These are phyloP conservation scores for Alaudala cheleensis DNA, from an alignment of 2,113 vertebrate genomes.

Conservation along the genomic window DNA sequence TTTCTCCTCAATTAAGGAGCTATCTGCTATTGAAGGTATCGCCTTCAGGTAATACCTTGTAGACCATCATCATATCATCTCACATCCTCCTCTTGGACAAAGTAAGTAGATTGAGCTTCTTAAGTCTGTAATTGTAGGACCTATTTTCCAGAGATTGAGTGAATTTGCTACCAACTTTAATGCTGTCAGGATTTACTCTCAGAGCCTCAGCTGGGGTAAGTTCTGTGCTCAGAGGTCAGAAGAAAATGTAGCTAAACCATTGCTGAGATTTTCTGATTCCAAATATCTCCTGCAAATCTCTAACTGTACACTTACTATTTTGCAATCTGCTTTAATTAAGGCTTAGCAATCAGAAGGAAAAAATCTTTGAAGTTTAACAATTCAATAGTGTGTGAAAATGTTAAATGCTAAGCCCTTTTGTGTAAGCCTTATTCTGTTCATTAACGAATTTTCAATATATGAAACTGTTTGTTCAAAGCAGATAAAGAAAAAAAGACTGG, in stretches of 20 bases:
- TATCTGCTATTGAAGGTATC: not conserved
- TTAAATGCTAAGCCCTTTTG: slow-evolving; percentile 42
- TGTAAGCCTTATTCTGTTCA: not conserved
- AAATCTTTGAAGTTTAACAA: slow-evolving; percentile 50
- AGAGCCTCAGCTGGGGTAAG: slow-evolving; percentile 1
- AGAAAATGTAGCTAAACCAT: slow-evolving; percentile 4
- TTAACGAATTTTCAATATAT: not conserved
- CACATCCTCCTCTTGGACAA: slow-evolving; percentile 24
- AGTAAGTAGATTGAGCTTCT: slow-evolving; percentile 51
- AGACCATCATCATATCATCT: slow-evolving; percentile 45
- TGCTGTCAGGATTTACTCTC: slow-evolving; percentile 45
- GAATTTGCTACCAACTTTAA: slow-evolving; percentile 33
- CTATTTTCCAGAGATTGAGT: slow-evolving; percentile 51
- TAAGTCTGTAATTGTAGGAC: slow-evolving; percentile 62
- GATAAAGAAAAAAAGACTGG: not conserved
- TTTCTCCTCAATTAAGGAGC: not conserved
- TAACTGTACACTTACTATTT: not conserved
- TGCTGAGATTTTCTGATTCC: slow-evolving; percentile 5
- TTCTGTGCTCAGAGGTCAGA: slow-evolving; percentile 25
- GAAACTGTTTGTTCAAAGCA: not conserved
- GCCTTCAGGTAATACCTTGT: slow-evolving; percentile 30
- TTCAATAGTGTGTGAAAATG: slow-evolving; percentile 14
- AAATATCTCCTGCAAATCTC: slow-evolving; percentile 8
- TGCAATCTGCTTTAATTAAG: slow-evolving; percentile 51
- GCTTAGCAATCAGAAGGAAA: slow-evolving; percentile 43